These are phyloP conservation scores for Cairina moschata DNA, from an alignment of 2,113 vertebrate species.

Conservation along the genomic window DNA sequence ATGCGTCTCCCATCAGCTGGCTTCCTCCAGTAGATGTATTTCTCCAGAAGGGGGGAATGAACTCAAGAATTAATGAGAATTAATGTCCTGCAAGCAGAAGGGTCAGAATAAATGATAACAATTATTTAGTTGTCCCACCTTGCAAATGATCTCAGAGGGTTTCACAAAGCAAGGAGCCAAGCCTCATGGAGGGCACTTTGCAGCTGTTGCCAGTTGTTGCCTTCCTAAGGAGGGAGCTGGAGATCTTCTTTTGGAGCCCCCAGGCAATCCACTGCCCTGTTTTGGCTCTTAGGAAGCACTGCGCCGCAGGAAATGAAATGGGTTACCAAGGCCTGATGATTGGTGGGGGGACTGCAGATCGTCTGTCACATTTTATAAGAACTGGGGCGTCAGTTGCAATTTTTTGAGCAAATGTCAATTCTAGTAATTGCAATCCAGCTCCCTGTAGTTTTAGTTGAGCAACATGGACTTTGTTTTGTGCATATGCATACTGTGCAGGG, in stretches of 20 bases:
- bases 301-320: neutral
- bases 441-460: neutral
- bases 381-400: neutral
- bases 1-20: neutral
- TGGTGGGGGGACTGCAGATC: neutral
- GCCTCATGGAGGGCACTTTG: neutral
- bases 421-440: neutral
- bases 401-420: neutral
- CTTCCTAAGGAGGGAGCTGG: neutral
- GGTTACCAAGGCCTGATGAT: neutral
- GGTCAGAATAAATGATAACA: neutral
- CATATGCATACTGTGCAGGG: neutral
- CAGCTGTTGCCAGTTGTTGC: neutral
- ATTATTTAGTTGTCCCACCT: neutral
- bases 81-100: neutral
- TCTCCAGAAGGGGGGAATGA: neutral
- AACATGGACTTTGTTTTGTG: neutral
- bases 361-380: neutral
- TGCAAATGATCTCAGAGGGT: accelerated
- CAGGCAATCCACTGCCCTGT: accelerated
- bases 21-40: neutral
- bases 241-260: neutral
- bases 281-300: neutral
- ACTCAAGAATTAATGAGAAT: neutral
- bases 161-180: neutral